Conservation (phyloP, 2,888 invertebrate species). For the Nemoura dubitans region DNA sequence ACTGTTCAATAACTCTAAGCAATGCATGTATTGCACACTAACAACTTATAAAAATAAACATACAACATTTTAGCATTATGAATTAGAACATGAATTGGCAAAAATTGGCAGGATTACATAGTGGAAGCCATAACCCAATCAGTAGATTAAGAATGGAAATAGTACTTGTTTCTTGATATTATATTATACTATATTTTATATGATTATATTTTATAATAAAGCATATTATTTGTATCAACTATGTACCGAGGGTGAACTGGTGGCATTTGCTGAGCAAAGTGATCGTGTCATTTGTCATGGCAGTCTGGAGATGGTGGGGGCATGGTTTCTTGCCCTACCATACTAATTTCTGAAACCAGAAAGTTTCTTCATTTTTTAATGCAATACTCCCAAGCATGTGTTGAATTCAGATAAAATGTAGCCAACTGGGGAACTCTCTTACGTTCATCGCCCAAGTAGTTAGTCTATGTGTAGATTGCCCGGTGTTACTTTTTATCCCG, state of each 20-base stretch:
- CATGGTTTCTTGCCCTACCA: background rate
- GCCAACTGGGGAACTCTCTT: background rate
- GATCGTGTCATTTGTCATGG: background rate
- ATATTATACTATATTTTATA: background rate
- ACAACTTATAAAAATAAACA: conserved; percentile 25
- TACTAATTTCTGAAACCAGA: conserved; percentile 12
- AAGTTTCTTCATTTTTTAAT: background rate
- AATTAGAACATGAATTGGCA: background rate
- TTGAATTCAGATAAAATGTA: background rate
- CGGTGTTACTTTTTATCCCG: background rate
- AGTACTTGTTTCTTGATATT: background rate
- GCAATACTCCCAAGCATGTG: background rate
- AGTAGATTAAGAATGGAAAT: background rate
- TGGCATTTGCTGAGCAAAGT: background rate
- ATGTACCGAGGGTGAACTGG: background rate
- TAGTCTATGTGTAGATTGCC: background rate
- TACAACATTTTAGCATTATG: conserved; percentile 24
- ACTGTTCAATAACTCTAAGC: background rate
- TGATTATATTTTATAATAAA: background rate
- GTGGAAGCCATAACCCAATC: background rate
- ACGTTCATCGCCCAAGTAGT: background rate
- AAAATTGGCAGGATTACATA: conserved; percentile 2
- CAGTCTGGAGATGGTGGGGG: background rate
- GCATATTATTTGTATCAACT: background rate
- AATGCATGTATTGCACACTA: too few relatives aligned